Evolutionary conservation across 2,113 vertebrate genomes (phyloP).

Genomic region (Eulacestoma nigropectus): DNA sequence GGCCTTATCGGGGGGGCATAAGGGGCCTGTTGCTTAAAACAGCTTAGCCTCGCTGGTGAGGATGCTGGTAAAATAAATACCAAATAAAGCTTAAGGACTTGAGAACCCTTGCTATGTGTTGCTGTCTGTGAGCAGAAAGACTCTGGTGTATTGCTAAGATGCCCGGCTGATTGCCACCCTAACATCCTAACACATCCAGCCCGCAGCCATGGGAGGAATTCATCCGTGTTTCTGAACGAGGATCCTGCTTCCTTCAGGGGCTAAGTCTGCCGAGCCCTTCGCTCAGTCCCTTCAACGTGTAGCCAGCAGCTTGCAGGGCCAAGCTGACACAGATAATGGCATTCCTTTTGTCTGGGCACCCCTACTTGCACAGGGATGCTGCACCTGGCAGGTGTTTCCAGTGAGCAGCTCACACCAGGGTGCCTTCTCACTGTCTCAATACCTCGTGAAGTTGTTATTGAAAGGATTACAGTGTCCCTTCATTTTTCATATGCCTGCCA

Average conservation of each 20-base stretch:
- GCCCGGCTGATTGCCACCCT: not conserved
- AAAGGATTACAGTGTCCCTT: not conserved
- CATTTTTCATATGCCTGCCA: slow-evolving; percentile 17
- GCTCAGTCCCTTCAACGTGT: rapidly evolving
- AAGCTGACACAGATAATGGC: not conserved
- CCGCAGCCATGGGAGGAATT: rapidly evolving
- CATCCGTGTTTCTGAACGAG: rapidly evolving
- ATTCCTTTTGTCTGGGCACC: not conserved
- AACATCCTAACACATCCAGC: not conserved
- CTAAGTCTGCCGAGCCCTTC: rapidly evolving
- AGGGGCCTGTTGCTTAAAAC: not conserved
- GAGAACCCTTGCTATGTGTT: not conserved
- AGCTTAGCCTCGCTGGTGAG: not conserved
- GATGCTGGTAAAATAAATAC: not conserved
- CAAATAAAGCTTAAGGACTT: not conserved
- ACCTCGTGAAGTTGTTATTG: not conserved
- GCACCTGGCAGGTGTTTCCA: not conserved
- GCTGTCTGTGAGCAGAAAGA: not conserved
- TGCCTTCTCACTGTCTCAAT: not conserved
- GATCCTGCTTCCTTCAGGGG: not conserved
- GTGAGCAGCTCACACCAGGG: not conserved
- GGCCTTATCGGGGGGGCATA: not conserved
- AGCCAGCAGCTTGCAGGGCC: not conserved
- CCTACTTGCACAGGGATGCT: not conserved
- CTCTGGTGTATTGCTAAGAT: not conserved